A percentile compares a stretch with the other conserved stretches of the same genome.
These are phyloP conservation scores for Aphaenogaster floridana DNA, from an alignment of 1,140 invertebrate genomes.

Conservation along the genomic window DNA sequence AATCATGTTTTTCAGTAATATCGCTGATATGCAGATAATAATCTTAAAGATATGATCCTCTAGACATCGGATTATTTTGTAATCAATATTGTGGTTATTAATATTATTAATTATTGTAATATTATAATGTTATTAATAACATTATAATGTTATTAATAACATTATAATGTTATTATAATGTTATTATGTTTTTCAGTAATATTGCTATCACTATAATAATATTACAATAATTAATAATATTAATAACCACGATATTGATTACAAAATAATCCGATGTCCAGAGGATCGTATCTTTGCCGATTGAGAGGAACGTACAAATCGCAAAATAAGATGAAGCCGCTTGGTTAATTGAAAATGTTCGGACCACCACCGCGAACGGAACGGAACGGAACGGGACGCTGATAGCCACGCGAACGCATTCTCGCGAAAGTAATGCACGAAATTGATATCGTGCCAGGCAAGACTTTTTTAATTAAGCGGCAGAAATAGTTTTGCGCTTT, in stretches of 20 bases:
- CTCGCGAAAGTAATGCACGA: constrained; percentile 51
- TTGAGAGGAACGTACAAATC: background rate
- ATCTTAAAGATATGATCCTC: background rate
- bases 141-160: background rate
- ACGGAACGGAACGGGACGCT: background rate
- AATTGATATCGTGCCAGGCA: constrained; percentile 49
- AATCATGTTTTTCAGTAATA: background rate
- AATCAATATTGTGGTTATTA: background rate
- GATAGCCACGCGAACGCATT: constrained; percentile 21
- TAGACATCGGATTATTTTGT: constrained; percentile 1
- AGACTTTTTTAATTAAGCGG: constrained; percentile 60
- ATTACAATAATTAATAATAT: background rate
- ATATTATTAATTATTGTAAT: background rate
- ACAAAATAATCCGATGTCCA: constrained; percentile 3
- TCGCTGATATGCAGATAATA: background rate
- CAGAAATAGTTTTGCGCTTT: constrained; percentile 61
- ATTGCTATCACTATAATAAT: background rate
- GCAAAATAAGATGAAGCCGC: background rate
- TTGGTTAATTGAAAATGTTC: constrained; percentile 43
- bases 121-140: background rate
- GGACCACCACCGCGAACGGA: background rate
- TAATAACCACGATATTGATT: background rate
- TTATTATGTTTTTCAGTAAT: background rate
- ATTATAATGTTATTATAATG: background rate
- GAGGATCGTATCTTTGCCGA: background rate